These are phyloP conservation scores for Enteromius afrohamiltoni DNA, from an alignment of 2,797 vertebrate genomes.

Conservation along the genomic window DNA sequence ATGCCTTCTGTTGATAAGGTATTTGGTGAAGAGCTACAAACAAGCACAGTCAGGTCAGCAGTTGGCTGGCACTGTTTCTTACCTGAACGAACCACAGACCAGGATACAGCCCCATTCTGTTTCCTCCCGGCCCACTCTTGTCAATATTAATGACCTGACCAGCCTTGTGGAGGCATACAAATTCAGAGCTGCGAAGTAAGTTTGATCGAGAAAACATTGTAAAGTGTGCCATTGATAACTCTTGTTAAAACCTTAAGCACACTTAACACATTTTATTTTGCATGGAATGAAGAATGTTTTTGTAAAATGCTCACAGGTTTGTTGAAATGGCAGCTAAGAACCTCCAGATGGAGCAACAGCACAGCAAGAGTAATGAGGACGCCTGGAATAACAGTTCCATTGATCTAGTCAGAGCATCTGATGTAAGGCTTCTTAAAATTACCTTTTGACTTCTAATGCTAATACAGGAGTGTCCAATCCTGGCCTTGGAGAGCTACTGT, in stretches of 20 bases:
- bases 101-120: conserved; percentile 87
- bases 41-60: conserved; percentile 85
- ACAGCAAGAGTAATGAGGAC: conserved; percentile 85
- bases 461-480: background rate
- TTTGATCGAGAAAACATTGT: background rate
- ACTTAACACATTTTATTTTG: background rate
- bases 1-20: conserved; percentile 72
- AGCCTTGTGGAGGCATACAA: conserved; percentile 90
- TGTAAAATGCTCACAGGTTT: conserved; percentile 75
- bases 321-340: conserved; percentile 90
- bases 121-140: conserved; percentile 74
- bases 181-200: conserved; percentile 89
- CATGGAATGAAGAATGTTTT: background rate
- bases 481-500: background rate
- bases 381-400: conserved; percentile 95
- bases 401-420: conserved; percentile 90
- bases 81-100: conserved; percentile 85
- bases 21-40: conserved; percentile 91
- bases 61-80: conserved; percentile 89
- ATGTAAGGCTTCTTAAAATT: conserved; percentile 77
- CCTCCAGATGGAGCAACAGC: conserved; percentile 85
- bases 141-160: conserved; percentile 82
- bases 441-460: background rate
- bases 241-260: background rate
- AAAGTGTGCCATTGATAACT: background rate